These are phyloP conservation scores for Eublepharis macularius DNA, from an alignment of 2,113 vertebrate genomes.

Conservation along the genomic window DNA sequence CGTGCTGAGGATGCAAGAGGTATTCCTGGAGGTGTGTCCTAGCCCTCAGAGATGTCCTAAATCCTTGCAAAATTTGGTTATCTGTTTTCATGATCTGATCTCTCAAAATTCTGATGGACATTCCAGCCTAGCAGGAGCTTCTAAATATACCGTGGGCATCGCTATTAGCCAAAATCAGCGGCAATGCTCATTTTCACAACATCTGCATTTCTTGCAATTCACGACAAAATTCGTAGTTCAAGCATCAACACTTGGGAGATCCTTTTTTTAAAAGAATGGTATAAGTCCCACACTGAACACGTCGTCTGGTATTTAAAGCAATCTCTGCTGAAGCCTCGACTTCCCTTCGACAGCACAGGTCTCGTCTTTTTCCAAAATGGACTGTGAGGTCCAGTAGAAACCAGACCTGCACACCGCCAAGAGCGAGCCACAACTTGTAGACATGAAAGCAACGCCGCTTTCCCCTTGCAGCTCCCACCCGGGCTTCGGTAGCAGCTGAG, in stretches of 20 bases:
- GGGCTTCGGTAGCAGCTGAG: not conserved
- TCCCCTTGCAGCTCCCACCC: not conserved
- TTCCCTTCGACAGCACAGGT: not conserved
- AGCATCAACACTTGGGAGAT: not conserved
- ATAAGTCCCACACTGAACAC: rapidly evolving
- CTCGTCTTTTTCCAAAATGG: not conserved
- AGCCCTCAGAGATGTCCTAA: too few relatives aligned
- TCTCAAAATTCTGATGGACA: too few relatives aligned
- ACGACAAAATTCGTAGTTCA: not conserved
- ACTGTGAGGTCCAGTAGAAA: not conserved
- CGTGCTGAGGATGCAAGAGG: too few relatives aligned
- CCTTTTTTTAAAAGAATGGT: not conserved
- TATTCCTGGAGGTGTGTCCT: too few relatives aligned
- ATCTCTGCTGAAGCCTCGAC: not conserved
- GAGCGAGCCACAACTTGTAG: not conserved
- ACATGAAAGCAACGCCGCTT: conserved; percentile 24
- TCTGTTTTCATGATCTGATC: too few relatives aligned
- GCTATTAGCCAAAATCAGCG: too few relatives aligned
- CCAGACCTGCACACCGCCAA: not conserved
- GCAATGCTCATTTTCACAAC: not conserved
- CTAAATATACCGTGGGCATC: too few relatives aligned
- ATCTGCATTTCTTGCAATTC: not conserved
- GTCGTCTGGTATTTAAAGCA: not conserved
- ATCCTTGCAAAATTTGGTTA: too few relatives aligned
- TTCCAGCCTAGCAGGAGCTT: too few relatives aligned